These are phyloP conservation scores for Apistogramma diplotaenia DNA, from an alignment of 2,113 vertebrate species.

Conservation along the genomic window DNA sequence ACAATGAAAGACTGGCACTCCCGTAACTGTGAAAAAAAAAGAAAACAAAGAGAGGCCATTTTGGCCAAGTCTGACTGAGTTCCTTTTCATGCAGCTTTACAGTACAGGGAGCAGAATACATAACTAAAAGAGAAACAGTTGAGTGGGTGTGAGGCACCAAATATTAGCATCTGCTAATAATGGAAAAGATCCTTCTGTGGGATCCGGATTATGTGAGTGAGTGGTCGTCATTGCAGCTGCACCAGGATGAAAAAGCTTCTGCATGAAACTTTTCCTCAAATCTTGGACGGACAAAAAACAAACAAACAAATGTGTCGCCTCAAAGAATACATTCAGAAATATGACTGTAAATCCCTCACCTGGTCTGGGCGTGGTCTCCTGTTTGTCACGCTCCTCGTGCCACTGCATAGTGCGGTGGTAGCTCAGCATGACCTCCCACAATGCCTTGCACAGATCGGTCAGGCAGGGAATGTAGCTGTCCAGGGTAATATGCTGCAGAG, in stretches of 20 bases:
- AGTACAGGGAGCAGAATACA: not conserved
- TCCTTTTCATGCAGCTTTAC: not conserved
- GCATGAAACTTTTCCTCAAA: not conserved
- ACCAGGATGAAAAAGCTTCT: not conserved
- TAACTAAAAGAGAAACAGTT: not conserved
- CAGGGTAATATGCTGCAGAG: conserved; percentile 88
- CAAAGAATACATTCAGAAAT: not conserved
- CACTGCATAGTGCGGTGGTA: conserved; percentile 96
- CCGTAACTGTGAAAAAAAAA: not conserved
- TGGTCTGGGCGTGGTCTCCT: conserved; percentile 72
- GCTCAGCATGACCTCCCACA: conserved; percentile 99
- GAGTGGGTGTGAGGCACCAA: not conserved
- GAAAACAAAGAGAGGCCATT: not conserved
- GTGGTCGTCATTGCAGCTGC: not conserved
- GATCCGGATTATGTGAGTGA: not conserved
- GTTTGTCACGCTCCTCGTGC: conserved; percentile 89
- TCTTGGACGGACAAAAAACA: no score
- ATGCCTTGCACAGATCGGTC: conserved; percentile 94
- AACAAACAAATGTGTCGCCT: not conserved
- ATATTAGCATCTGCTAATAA: not conserved
- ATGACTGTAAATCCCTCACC: conserved; percentile 31
- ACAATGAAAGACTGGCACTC: not conserved
- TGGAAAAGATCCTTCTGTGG: not conserved
- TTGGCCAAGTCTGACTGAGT: conserved; percentile 38
- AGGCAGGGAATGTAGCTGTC: conserved; percentile 99